Conservation (phyloP, 2,113 vertebrate genomes). For the Saguinus imperator region DNA sequence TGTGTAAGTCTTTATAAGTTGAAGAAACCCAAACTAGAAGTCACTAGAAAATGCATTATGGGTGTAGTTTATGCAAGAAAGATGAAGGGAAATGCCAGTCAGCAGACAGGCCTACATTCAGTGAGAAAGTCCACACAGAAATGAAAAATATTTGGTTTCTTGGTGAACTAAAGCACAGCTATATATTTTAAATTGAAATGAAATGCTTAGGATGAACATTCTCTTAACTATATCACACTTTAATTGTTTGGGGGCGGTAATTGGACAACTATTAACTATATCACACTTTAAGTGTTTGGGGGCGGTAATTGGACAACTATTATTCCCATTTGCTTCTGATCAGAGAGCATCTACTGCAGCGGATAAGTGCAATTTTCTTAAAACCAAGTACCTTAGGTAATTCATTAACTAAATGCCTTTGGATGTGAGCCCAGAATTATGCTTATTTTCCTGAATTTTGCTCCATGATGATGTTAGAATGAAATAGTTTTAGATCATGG, state of each 20-base stretch:
- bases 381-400: conserved; percentile 26
- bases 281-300: not conserved
- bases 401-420: conserved; percentile 60
- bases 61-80: not conserved
- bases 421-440: conserved; percentile 37
- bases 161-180: not conserved
- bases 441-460: conserved; percentile 32
- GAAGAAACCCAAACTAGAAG: not conserved
- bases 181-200: not conserved
- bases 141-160: not conserved
- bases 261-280: not conserved
- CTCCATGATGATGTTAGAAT: conserved; percentile 8
- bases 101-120: not conserved
- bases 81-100: not conserved
- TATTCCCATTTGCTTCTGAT: not conserved
- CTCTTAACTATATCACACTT: not conserved
- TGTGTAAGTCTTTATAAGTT: not conserved
- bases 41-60: not conserved
- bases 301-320: not conserved
- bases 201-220: not conserved
- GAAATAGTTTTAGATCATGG: conserved; percentile 28
- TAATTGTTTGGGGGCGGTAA: not conserved
- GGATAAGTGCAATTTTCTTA: conserved; percentile 22
- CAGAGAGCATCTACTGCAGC: not conserved
- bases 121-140: not conserved